Evolutionary conservation across 1,140 invertebrate genomes (phyloP), one percentile per base, ranked within the genome.

Genomic region (Cecropterus lyciades): DNA sequence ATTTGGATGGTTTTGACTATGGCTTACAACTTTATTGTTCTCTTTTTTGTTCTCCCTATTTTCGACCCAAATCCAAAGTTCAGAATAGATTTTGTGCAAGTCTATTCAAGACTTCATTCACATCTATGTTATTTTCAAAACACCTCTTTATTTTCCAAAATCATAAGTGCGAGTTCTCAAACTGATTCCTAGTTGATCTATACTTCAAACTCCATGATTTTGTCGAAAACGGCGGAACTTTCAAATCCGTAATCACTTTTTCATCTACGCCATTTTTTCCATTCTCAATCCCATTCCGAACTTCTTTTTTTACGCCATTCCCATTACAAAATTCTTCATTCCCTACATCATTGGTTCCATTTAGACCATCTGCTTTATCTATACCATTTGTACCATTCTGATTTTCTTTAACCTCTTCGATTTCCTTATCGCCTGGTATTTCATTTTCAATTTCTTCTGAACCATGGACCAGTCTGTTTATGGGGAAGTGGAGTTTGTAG

Each of bases 401-500:
- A 10, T 33, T 9, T 33, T 33, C 30, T 33, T 33, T 33, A 10
- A 33, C 30, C 9, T 33, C 30, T 33, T 33, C 30, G 7, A 33
- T 33, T 10, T 33, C 30, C 30, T 33, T 33, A 8, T 9, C 30
- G 3, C 30, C 30, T 33, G 30, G 30, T 33, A 33, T 8, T 43
- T 51, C 42, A 27, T n/a, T n/a, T n/a, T n/a, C n/a, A n/a, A n/a
- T n/a, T n/a, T 15, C 49, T 46, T 62, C 70, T 9, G 74, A 43
- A 5, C 75, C 68, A 14, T 91, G 88, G 42, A 91, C 63, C 0
- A 87, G 52, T 14, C 83, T 75, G 69, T 87, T 89, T 51, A 91
- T 74, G 0, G 85, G 84, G 46, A 79, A 89, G 16, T 89, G 84
- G 0, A 87, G 53, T 40, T 53, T 70, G 64, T 91, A 91, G 77